Evolutionary conservation across 30 jellyfish, hydroid and myxozoan species (phyloP), one percentile per base, ranked within the genome.

Genomic region (Aurelia sp.): DNA sequence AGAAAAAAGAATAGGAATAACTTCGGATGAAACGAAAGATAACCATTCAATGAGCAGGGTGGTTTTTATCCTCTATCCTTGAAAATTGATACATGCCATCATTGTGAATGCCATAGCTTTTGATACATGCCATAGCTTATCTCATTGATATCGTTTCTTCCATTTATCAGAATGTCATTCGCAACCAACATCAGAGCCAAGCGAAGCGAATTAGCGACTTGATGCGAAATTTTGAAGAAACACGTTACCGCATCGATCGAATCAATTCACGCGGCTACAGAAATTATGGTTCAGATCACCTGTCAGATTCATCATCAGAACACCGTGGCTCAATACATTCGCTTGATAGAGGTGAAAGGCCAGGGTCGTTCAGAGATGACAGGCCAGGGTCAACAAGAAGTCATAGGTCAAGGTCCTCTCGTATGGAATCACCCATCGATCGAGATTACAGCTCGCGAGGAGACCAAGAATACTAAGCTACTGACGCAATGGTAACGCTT

Each of bases 191-290:
- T 41, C 87, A 67, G 72, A 78, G 91, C 48, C 97, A 88, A 27
- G 68, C 69, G 8, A 81, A 89, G 13, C 74, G 97, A 38, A 88
- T 88, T 31, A 72, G 63, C 48, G 97, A 88, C 59, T 80, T 88
- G 35, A 40, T 51, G n/a, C 87, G 89, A 21, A 4, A 63, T 61
- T 88, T 88, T 53, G 91, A 78, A 58, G 97, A 88, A 59, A 71
- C 97, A 2, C 85, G 91, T 12, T 72, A 78, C 53, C 90, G 96
- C 27, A 75, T 87, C 80, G 96, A 87, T 64, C 82, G 81, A n/a
- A 82, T 82, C 69, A 82, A 70, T 20, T 44, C 82, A 47, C 85
- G 92, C 3, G 66, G 86, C 22, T 82, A 52, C 76, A 66, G 92
- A 31, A 22, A 60, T 17, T 82, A 55, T 51, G 84, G 84, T 57